Evolutionary conservation across 2,113 vertebrate species (phyloP).

Genomic region (Entomyzon cyanotis): DNA sequence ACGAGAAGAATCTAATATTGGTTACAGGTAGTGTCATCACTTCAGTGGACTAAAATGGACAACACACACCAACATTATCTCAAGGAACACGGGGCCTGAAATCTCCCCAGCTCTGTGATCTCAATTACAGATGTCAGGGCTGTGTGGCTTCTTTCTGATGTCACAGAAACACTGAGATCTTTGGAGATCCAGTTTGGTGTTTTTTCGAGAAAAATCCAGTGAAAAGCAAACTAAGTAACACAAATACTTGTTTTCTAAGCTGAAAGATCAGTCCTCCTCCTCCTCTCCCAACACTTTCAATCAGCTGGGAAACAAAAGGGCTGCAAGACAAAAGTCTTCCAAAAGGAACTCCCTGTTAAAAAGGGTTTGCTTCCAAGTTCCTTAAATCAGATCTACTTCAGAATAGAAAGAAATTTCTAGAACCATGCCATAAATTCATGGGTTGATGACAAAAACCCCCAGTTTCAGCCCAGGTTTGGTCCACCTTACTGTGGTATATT

Average conservation of each 20-base stretch:
- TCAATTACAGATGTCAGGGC: not conserved
- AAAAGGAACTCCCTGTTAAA: not conserved
- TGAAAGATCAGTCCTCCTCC: not conserved
- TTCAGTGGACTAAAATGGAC: not conserved
- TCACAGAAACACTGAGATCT: not conserved
- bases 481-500: too few species aligned
- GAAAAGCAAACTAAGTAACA: not conserved
- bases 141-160: not conserved
- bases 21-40: not conserved
- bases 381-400: not conserved
- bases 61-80: not conserved
- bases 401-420: not conserved
- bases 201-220: not conserved
- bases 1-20: not conserved
- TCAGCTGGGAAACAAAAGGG: not conserved
- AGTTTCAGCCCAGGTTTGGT: not conserved
- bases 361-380: not conserved
- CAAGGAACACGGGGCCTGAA: not conserved
- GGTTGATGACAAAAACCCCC: accelerated
- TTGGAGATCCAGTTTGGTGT: not conserved
- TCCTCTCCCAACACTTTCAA: not conserved
- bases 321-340: not conserved
- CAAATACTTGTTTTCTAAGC: not conserved
- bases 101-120: not conserved
- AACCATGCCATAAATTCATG: not conserved